Base-by-base conservation (phyloP, 2,888 invertebrate species). In the Dryobota labecula region DNA sequence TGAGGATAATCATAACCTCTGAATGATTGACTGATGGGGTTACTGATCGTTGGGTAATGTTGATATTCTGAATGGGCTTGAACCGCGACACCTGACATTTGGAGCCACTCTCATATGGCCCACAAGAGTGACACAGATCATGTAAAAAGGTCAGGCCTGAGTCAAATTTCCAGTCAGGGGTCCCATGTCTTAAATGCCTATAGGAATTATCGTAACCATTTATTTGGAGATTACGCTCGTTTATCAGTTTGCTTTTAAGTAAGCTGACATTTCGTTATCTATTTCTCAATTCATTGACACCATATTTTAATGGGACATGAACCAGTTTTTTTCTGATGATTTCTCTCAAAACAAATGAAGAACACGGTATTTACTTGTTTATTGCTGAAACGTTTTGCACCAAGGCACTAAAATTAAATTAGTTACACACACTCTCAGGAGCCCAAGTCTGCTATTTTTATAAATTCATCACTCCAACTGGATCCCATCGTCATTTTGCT, bases 1-100 rank as follows among this genome's bases (percentile, higher is more conserved):
- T 84, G 84, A 82, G 85, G 76, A 79, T 90, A 90, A 90, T 89
- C 85, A 90, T 87, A 86, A 87, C 85, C 83, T 86, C 82, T 78
- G 82, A 67, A 63, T 80, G 80, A 84, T 78, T 90, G 89, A 90
- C 88, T 79, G 89, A 88, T 89, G 86, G 80, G 83, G 87, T 85
- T 86, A 83, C 80, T 69, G 73, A 73, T 81, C 66, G 81, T 87
- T 86, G 84, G 72, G 88, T 61, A 87, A 87, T 84, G 69, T 85
- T 80, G 84, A 73, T 87, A 87, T 86, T 82, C 84, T 79, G 79
- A 83, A 85, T 83, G 84, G 82, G 70, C 82, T 76, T 76, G 78
- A 72, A 82, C 83, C 85, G 76, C 87, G 84, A 82, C 82, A 78
- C 83, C 71, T 89, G 89, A 88, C 89, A 89, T 89, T 89, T 88